Conservation (phyloP, 2,797 vertebrate genomes). For the Echeneis naucrates region DNA sequence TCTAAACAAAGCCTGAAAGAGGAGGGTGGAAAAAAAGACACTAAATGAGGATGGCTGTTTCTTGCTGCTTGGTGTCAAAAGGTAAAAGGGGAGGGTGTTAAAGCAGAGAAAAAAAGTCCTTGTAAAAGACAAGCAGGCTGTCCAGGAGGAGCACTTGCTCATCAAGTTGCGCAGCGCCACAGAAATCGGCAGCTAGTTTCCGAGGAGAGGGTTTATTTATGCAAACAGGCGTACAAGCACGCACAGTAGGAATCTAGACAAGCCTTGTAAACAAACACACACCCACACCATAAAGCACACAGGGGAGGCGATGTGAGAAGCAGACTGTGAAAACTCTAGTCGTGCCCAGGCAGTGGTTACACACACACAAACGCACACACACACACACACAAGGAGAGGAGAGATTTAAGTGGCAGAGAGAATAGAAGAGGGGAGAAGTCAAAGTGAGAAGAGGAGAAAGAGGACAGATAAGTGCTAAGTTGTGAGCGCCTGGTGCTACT, state of each 20-base stretch:
- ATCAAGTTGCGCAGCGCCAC: conserved; percentile 46
- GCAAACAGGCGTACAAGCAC: conserved; percentile 80
- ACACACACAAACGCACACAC: conserved; percentile 33
- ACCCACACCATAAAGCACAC: conserved; percentile 82
- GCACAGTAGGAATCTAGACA: conserved; percentile 82
- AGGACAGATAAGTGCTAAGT: conserved; percentile 66
- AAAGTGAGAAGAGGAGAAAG: conserved; percentile 46
- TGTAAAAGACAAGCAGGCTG: conserved; percentile 45
- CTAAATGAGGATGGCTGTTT: conserved; percentile 32
- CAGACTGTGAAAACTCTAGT: conserved; percentile 82
- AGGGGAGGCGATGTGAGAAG: conserved; percentile 81
- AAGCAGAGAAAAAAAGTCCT: conserved; percentile 30
- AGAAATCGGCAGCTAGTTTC: conserved; percentile 69
- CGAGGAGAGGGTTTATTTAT: conserved; percentile 81
- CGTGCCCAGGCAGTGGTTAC: conserved; percentile 68
- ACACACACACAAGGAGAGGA: conserved; percentile 25
- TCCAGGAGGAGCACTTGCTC: conserved; percentile 67
- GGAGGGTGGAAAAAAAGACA: neutral
- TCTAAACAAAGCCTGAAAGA: conserved; percentile 40
- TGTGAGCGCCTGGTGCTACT: conserved; percentile 74
- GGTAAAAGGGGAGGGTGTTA: neutral
- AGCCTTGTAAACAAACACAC: conserved; percentile 84
- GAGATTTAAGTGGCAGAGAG: conserved; percentile 50
- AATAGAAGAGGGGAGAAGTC: conserved; percentile 36
- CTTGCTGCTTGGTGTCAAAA: conserved; percentile 38